Conservation (phyloP, 2,888 invertebrate species). For the Conops quadrifasciatus region DNA sequence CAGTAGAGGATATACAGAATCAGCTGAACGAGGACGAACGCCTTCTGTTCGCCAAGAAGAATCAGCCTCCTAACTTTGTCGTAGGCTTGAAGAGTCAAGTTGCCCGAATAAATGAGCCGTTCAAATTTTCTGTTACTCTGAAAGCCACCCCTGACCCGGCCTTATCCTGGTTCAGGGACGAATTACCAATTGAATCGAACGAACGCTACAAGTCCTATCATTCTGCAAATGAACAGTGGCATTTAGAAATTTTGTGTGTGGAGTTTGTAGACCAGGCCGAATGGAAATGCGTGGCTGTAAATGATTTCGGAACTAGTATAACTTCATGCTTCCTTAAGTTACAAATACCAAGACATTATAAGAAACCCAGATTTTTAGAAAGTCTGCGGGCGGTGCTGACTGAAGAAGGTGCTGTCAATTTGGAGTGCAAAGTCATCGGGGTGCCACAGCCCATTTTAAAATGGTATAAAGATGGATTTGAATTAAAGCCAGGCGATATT, state of each 20-base stretch:
- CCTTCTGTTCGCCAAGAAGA: constrained; percentile 70
- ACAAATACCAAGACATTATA: constrained; percentile 86
- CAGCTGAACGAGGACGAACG: constrained; percentile 88
- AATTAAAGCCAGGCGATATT: constrained; percentile 89
- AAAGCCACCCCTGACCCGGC: constrained; percentile 82
- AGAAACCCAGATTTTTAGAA: constrained; percentile 87
- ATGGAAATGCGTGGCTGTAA: constrained; percentile 90
- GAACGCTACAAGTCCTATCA: constrained; percentile 75
- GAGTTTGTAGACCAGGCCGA: constrained; percentile 89
- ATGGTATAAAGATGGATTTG: constrained; percentile 92
- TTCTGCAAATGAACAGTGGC: constrained; percentile 77
- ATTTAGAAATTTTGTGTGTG: constrained; percentile 76
- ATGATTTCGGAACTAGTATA: constrained; percentile 88
- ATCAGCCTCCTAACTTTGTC: constrained; percentile 85
- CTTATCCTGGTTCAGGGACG: constrained; percentile 89
- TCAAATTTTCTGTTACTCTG: constrained; percentile 83
- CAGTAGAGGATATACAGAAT: constrained; percentile 89
- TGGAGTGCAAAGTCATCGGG: constrained; percentile 92
- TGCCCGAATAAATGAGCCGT: constrained; percentile 82
- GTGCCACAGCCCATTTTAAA: constrained; percentile 89
- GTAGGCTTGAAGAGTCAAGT: constrained; percentile 84
- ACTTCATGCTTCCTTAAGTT: constrained; percentile 87
- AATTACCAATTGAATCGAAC: constrained; percentile 75
- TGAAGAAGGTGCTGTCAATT: constrained; percentile 86
- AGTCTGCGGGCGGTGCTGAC: constrained; percentile 84